phyloP scores from a whole-genome alignment of 2,797 vertebrate genomes.

The Oryzias dopingdopingensis region DNA sequence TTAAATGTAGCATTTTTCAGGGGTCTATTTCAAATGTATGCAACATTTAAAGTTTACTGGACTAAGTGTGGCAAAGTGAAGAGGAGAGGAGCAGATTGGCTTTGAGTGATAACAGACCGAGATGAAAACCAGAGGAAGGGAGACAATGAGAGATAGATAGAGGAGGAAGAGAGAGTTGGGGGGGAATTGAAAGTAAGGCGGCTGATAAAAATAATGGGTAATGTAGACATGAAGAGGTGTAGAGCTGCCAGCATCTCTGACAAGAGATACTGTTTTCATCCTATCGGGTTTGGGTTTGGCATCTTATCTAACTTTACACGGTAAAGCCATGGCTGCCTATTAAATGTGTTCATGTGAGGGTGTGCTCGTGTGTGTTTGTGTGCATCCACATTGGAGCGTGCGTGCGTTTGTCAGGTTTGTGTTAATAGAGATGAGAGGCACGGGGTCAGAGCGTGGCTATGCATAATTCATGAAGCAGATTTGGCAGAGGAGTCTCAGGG shows the following conservation, averaged over 20 bases:
- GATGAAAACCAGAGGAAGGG: conserved; percentile 59
- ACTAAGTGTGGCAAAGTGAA: conserved; percentile 32
- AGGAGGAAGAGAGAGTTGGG: conserved; percentile 30
- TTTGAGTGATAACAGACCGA: conserved; percentile 64
- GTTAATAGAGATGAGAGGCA: conserved; percentile 80
- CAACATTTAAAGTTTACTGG: neutral
- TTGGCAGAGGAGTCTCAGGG: conserved; percentile 74
- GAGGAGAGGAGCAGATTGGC: conserved; percentile 63
- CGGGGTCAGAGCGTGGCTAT: conserved; percentile 73
- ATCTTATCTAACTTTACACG: conserved; percentile 35
- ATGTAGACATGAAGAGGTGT: conserved; percentile 42
- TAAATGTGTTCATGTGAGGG: conserved; percentile 34
- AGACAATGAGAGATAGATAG: conserved; percentile 57
- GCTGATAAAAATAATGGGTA: conserved; percentile 58
- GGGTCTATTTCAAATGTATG: too few relatives aligned
- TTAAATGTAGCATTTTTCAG: too few relatives aligned
- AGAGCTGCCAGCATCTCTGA: conserved; percentile 31
- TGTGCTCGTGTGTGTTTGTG: conserved; percentile 11
- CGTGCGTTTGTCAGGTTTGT: conserved; percentile 58
- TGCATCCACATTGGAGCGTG: conserved; percentile 17
- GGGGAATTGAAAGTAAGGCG: conserved; percentile 53
- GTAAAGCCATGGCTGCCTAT: conserved; percentile 21
- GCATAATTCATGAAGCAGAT: conserved; percentile 80
- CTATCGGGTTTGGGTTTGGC: conserved; percentile 25
- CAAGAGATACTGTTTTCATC: conserved; percentile 18